A percentile compares a stretch with the other conserved stretches of the same genome.
phyloP scores from a whole-genome alignment of 1,140 invertebrate genomes.

The Penaeus indicus region DNA sequence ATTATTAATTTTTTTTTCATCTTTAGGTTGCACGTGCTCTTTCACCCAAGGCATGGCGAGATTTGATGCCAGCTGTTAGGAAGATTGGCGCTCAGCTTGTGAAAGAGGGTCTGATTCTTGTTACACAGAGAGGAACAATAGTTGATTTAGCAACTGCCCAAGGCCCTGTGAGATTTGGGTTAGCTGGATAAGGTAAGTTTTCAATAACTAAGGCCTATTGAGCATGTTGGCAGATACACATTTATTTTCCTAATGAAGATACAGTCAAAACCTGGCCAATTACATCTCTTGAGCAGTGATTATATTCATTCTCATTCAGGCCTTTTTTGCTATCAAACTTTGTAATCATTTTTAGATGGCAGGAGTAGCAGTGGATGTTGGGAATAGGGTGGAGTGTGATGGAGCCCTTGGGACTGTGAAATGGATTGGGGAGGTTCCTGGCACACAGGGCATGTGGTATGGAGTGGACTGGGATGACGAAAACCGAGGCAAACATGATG shows the following conservation, averaged over 20 bases:
- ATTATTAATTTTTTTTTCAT: neutral
- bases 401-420: slow-evolving; percentile 74
- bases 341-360: slow-evolving; percentile 29
- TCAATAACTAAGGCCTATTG: neutral
- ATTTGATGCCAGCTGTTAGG: slow-evolving; percentile 53
- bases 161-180: slow-evolving; percentile 53
- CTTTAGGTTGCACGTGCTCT: slow-evolving; percentile 53
- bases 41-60: slow-evolving; percentile 51
- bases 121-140: slow-evolving; percentile 52
- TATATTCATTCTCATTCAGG: too few relatives aligned
- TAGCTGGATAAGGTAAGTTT: slow-evolving; percentile 39
- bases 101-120: slow-evolving; percentile 50
- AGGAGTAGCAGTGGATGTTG: slow-evolving; percentile 68
- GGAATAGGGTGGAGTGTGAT: slow-evolving; percentile 74
- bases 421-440: slow-evolving; percentile 76
- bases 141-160: slow-evolving; percentile 45
- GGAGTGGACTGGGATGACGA: slow-evolving; percentile 95
- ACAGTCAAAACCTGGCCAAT: too few relatives aligned
- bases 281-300: too few relatives aligned
- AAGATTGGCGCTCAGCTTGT: slow-evolving; percentile 57
- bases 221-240: too few relatives aligned
- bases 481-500: slow-evolving; percentile 90
- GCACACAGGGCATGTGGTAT: slow-evolving; percentile 80
- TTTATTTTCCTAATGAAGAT: too few relatives aligned
- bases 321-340: neutral